These are phyloP conservation scores for Hippoglossus stenolepis DNA, from an alignment of 2,113 vertebrate species.

Conservation along the genomic window DNA sequence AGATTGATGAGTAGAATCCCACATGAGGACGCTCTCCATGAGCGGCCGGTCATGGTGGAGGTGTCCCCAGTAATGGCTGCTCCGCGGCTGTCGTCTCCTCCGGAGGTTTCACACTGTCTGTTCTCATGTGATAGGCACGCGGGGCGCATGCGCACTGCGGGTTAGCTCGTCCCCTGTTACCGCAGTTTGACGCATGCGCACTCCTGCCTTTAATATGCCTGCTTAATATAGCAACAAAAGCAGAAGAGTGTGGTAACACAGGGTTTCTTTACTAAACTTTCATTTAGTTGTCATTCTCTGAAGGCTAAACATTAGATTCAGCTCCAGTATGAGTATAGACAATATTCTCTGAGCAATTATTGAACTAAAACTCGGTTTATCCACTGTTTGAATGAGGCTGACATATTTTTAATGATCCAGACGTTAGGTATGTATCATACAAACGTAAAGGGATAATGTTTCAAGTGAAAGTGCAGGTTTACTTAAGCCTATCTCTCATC, in stretches of 20 bases:
- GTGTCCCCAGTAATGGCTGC: constrained; percentile 26
- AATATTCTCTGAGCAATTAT: background rate
- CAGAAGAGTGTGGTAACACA: constrained; percentile 62
- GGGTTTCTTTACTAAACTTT: constrained; percentile 17
- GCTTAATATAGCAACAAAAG: constrained; percentile 73
- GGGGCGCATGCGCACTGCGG: constrained; percentile 54
- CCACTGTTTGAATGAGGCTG: background rate
- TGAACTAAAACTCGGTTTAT: background rate
- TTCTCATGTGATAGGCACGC: constrained; percentile 57
- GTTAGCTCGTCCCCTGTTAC: constrained; percentile 57
- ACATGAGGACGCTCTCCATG: constrained; percentile 53
- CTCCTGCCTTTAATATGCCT: background rate
- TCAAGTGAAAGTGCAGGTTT: background rate
- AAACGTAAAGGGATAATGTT: background rate
- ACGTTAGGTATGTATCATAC: background rate
- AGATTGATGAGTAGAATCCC: constrained; percentile 54
- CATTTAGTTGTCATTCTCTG: background rate
- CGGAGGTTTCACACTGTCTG: constrained; percentile 55
- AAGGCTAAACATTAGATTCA: background rate
- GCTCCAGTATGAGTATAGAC: background rate
- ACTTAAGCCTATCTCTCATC: constrained; percentile 18
- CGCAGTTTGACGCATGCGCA: constrained; percentile 79
- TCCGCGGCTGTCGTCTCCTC: constrained; percentile 8
- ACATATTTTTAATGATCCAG: background rate
- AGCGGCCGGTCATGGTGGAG: constrained; percentile 17